These are phyloP conservation scores for Melospiza melodia DNA, from an alignment of 2,113 vertebrate genomes.

Conservation along the genomic window DNA sequence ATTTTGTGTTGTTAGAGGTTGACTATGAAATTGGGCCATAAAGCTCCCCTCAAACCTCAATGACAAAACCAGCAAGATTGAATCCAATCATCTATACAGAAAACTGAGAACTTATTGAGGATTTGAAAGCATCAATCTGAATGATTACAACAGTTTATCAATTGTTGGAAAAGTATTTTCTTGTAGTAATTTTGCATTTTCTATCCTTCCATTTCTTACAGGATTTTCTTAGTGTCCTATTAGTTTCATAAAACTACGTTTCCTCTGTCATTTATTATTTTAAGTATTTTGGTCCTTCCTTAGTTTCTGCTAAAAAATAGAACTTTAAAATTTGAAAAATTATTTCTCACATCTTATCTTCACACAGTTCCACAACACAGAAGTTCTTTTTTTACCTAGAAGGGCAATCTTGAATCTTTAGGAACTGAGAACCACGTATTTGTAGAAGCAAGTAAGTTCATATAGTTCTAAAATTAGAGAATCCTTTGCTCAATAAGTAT, in stretches of 20 bases:
- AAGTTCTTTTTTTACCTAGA: neutral
- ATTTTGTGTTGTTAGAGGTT: neutral
- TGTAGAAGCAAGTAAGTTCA: neutral
- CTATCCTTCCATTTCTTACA: neutral
- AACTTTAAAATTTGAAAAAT: neutral
- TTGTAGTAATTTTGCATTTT: neutral
- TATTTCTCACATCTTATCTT: neutral
- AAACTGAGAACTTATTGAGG: neutral
- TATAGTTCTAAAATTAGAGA: neutral
- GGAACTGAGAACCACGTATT: neutral
- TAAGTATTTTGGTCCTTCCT: neutral
- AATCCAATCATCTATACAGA: neutral
- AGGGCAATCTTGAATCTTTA: neutral
- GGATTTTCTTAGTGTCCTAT: neutral
- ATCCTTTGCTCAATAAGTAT: neutral
- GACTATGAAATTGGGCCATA: neutral
- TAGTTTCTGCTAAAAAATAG: neutral
- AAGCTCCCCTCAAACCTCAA: neutral
- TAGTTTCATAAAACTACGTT: neutral
- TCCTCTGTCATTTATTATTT: neutral
- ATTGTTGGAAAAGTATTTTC: neutral
- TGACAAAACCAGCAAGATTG: neutral
- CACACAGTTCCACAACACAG: neutral
- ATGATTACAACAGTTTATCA: neutral
- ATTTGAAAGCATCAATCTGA: neutral